Evolutionary conservation across 92 coral and sea anemone genomes (phyloP).

Genomic region (Bergia sp.): DNA sequence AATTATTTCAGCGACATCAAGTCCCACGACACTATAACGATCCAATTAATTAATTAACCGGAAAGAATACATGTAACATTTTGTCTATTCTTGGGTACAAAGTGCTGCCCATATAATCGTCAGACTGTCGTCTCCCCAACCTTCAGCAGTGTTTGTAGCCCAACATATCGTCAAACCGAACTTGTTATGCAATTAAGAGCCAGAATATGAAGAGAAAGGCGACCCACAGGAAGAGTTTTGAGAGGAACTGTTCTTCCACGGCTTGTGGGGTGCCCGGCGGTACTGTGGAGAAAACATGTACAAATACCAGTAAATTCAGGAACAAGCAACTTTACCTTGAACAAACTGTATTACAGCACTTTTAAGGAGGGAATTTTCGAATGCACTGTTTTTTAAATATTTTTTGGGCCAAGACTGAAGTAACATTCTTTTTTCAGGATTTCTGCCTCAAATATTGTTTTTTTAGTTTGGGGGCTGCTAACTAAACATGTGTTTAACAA

Average conservation of each 20-base stretch:
- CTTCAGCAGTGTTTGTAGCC: background rate
- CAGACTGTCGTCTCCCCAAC: constrained; percentile 37
- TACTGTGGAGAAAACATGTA: constrained; percentile 40
- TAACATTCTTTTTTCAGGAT: no score
- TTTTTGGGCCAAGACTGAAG: no score
- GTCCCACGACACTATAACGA: no score
- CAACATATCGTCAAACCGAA: background rate
- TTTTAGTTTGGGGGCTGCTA: no score
- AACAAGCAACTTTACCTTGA: background rate
- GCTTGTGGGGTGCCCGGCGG: constrained; percentile 90
- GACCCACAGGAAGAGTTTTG: constrained; percentile 95
- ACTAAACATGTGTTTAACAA: no score
- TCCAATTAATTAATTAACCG: no score
- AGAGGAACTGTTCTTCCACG: constrained; percentile 90
- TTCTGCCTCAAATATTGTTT: no score
- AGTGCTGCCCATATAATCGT: background rate
- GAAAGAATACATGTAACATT: background rate
- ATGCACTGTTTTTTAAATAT: no score
- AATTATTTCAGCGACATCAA: background rate
- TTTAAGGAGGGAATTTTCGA: background rate
- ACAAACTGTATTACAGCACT: background rate
- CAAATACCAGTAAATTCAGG: background rate
- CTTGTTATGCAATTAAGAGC: constrained; percentile 88
- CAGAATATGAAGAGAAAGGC: constrained; percentile 94
- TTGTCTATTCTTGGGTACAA: constrained; percentile 7